Evolutionary conservation across 2,113 vertebrate genomes (phyloP).

Genomic region (Gallinago media): DNA sequence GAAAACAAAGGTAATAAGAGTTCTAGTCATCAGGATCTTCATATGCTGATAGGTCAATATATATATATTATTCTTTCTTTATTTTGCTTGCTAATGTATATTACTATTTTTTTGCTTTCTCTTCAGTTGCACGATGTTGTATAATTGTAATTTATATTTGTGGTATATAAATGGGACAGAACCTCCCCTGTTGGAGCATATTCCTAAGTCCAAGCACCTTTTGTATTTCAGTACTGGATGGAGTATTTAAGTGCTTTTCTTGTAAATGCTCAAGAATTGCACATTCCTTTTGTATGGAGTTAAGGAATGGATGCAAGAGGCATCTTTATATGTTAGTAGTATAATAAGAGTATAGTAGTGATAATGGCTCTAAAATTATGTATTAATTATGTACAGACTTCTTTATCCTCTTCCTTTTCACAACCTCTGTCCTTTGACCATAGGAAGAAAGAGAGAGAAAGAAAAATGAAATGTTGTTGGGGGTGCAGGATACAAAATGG

Average conservation of each 20-base stretch:
- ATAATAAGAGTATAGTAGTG: background rate
- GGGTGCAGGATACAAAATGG: background rate
- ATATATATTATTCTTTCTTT: background rate
- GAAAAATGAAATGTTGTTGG: background rate
- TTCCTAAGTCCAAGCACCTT: background rate
- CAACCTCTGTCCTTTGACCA: background rate
- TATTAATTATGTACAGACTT: background rate
- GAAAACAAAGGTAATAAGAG: constrained; percentile 90
- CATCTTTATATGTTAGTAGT: background rate
- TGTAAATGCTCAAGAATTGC: background rate
- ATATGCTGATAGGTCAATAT: background rate
- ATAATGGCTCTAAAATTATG: background rate
- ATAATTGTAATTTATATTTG: background rate
- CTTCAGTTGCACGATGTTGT: background rate
- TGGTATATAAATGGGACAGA: background rate
- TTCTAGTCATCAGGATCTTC: background rate
- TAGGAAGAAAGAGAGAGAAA: background rate
- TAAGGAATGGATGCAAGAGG: background rate
- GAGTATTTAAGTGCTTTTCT: background rate
- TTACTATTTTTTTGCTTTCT: background rate
- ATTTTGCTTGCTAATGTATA: too few species aligned
- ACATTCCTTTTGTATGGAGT: background rate
- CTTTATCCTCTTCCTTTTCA: background rate
- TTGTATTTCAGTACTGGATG: background rate
- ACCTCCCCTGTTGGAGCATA: background rate